Evolutionary conservation across 2,113 vertebrate species (phyloP).

Genomic region (Gadus chalcogrammus): DNA sequence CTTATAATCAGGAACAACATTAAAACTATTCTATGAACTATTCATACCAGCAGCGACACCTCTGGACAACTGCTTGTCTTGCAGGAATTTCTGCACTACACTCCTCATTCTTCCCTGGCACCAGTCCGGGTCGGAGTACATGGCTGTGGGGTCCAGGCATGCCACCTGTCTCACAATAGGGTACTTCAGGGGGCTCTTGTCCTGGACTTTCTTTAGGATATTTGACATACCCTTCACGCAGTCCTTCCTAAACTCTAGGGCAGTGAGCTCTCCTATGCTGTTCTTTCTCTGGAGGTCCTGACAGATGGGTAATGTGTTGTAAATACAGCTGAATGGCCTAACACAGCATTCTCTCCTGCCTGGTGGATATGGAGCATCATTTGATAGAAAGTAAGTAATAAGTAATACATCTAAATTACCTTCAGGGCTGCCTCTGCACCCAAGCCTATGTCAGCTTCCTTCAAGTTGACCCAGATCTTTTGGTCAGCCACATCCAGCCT

Average conservation of each 20-base stretch:
- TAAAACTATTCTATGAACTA: too few species aligned
- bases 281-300: slow-evolving; percentile 9
- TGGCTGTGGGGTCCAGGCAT: slow-evolving; percentile 11
- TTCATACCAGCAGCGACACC: slow-evolving; percentile 20
- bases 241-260: slow-evolving; percentile 17
- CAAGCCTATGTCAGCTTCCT: slow-evolving; percentile 12
- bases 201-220: background rate
- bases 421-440: slow-evolving; percentile 18
- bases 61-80: background rate
- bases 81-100: slow-evolving; percentile 18
- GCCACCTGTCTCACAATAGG: slow-evolving; percentile 11
- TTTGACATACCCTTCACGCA: slow-evolving; percentile 11
- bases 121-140: slow-evolving; percentile 5
- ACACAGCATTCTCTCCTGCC: too few species aligned
- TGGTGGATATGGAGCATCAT: too few species aligned
- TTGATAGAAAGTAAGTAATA: too few species aligned
- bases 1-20: too few species aligned
- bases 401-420: slow-evolving; percentile 2
- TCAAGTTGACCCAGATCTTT: background rate
- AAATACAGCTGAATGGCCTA: too few species aligned
- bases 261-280: slow-evolving; percentile 21
- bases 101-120: background rate
- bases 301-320: background rate
- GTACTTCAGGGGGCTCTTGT: slow-evolving; percentile 19
- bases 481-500: slow-evolving; percentile 6